A percentile compares a stretch with the other conserved stretches of the same genome.
phyloP scores from a whole-genome alignment of 2,888 invertebrate genomes.

The Ashinkailepas kermadecensis region DNA sequence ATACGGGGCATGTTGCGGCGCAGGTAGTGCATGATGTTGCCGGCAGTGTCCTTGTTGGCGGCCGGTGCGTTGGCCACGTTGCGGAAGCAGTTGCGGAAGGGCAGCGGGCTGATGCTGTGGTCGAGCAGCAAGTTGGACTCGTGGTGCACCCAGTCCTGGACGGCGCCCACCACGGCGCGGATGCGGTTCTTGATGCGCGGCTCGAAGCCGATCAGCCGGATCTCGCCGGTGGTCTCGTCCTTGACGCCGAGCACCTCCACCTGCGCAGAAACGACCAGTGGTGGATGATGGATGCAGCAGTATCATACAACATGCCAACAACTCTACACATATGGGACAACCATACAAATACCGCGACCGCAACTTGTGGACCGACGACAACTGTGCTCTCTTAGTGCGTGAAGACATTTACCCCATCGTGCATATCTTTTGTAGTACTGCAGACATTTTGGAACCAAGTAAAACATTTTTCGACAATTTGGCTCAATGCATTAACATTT shows the following conservation, averaged over 20 bases:
- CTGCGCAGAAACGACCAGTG: constrained; percentile 50
- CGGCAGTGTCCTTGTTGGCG: constrained; percentile 49
- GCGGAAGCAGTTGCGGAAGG: constrained; percentile 24
- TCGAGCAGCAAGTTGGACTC: constrained; percentile 71
- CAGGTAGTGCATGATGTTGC: constrained; percentile 78
- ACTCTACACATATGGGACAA: no score
- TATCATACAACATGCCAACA: no score
- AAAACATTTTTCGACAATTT: no score
- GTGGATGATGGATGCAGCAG: constrained; percentile 42
- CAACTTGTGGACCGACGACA: no score
- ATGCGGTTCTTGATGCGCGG: constrained; percentile 67
- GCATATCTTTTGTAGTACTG: no score
- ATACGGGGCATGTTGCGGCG: constrained; percentile 76
- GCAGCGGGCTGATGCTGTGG: constrained; percentile 71
- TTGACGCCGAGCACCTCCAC: constrained; percentile 79
- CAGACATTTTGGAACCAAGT: no score
- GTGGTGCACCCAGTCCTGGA: constrained; percentile 61
- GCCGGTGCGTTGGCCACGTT: not conserved
- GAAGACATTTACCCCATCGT: no score
- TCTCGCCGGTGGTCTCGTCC: constrained; percentile 61
- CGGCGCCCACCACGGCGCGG: constrained; percentile 70
- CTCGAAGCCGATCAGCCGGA: constrained; percentile 73
- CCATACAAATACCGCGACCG: no score
- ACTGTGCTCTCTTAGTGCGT: no score
- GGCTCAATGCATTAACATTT: no score